phyloP scores from a whole-genome alignment of 1,140 invertebrate genomes.

The Lasioglossum baleicum region DNA sequence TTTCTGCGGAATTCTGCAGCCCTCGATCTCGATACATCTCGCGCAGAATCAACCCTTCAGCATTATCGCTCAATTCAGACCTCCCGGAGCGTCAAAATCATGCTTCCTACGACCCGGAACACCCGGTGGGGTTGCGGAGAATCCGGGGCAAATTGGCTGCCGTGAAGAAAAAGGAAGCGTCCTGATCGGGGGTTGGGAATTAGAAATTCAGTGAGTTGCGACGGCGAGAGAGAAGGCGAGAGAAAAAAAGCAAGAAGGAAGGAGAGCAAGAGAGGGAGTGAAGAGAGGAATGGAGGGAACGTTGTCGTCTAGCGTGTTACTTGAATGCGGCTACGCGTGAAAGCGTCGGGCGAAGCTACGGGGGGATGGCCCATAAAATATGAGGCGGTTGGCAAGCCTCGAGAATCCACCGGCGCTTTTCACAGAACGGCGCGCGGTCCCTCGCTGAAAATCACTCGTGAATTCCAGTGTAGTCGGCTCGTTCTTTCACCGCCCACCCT shows the following conservation, averaged over 20 bases:
- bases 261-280: too few relatives aligned
- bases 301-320: constrained; percentile 17
- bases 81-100: neutral
- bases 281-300: too few relatives aligned
- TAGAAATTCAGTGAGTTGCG: constrained; percentile 12
- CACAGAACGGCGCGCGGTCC: constrained; percentile 21
- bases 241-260: too few relatives aligned
- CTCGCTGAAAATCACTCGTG: constrained; percentile 53
- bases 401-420: constrained; percentile 35
- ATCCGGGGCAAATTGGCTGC: neutral
- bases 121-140: neutral
- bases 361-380: constrained; percentile 37
- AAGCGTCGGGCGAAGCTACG: constrained; percentile 21
- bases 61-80: neutral
- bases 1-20: too few relatives aligned
- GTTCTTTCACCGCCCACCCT: constrained; percentile 19
- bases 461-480: constrained; percentile 48
- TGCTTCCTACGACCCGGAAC: neutral
- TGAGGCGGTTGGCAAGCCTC: constrained; percentile 32
- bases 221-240: too few relatives aligned
- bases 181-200: constrained; percentile 3
- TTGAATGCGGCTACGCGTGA: constrained; percentile 11
- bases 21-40: too few relatives aligned
- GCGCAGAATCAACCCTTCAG: neutral
- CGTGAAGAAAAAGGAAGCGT: neutral